A percentile compares a stretch with the other conserved stretches of the same genome.
Evolutionary conservation across 2,113 vertebrate genomes (phyloP).

Genomic region (Raja brachyura): DNA sequence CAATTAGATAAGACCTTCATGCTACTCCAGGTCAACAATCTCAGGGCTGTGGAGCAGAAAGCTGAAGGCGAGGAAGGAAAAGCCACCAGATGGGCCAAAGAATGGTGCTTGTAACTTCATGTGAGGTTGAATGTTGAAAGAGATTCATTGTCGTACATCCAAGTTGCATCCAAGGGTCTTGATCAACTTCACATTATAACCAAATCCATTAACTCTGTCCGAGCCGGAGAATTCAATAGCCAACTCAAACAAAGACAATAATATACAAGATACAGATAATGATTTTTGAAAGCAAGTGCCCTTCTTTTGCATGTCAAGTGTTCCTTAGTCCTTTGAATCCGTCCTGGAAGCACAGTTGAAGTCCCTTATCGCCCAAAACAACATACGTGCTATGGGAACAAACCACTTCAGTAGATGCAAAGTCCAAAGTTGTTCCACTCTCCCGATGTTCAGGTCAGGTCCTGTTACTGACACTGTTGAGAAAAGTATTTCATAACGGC

Average conservation of each 20-base stretch:
- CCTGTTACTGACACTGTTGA: background rate
- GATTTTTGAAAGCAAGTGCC: background rate
- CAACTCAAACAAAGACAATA: background rate
- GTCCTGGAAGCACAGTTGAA: background rate
- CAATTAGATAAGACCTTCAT: background rate
- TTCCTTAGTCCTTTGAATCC: slow-evolving; percentile 7
- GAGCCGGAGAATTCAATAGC: background rate
- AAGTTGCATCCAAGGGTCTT: slow-evolving; percentile 21
- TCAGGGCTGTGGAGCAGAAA: background rate
- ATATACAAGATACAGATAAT: background rate
- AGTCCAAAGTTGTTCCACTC: background rate
- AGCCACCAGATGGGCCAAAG: background rate
- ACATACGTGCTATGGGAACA: background rate
- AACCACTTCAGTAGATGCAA: background rate
- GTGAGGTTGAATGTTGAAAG: slow-evolving; percentile 2
- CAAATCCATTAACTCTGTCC: background rate
- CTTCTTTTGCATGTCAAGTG: background rate
- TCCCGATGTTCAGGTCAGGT: background rate
- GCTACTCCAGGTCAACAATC: background rate
- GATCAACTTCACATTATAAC: background rate
- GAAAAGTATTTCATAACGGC: background rate
- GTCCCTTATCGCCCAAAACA: background rate
- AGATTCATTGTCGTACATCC: background rate
- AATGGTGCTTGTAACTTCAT: background rate
- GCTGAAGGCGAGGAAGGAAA: background rate